These are phyloP conservation scores for Notodonta ziczac DNA, from an alignment of 2,888 invertebrate species.

Conservation along the genomic window DNA sequence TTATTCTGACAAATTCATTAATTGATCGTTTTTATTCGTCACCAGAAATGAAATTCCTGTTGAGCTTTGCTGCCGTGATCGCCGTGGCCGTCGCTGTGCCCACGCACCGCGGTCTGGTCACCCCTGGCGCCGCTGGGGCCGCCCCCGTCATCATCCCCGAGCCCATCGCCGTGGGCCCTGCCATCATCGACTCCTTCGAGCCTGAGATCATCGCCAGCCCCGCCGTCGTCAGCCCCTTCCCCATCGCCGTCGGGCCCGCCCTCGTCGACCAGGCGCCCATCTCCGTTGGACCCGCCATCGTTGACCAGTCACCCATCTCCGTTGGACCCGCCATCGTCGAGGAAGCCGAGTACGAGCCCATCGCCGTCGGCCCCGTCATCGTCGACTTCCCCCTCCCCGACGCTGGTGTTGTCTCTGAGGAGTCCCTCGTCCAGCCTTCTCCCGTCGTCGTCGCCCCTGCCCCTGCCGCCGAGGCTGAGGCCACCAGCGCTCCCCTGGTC, in stretches of 20 bases:
- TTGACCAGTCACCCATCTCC: conserved; percentile 14
- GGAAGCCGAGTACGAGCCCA: conserved; percentile 21
- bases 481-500: conserved; percentile 37
- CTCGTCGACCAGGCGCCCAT: conserved; percentile 25
- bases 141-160: conserved; percentile 28
- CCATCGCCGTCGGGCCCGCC: conserved; percentile 33
- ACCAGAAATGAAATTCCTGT: conserved; percentile 36
- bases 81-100: conserved; percentile 40
- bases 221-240: conserved; percentile 27
- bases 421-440: conserved; percentile 8
- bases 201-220: conserved; percentile 38
- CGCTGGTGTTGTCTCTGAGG: conserved; percentile 17
- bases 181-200: conserved; percentile 14
- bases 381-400: conserved; percentile 27
- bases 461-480: conserved; percentile 15
- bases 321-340: conserved; percentile 14
- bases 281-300: conserved; percentile 16
- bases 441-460: conserved; percentile 21
- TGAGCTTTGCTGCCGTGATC: conserved; percentile 33
- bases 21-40: neutral
- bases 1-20: neutral
- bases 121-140: conserved; percentile 30
- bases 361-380: conserved; percentile 34
- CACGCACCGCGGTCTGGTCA: conserved; percentile 32
- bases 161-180: conserved; percentile 27